phyloP scores from a whole-genome alignment of 2,888 invertebrate species.

The Eustalomyia histrio region DNA sequence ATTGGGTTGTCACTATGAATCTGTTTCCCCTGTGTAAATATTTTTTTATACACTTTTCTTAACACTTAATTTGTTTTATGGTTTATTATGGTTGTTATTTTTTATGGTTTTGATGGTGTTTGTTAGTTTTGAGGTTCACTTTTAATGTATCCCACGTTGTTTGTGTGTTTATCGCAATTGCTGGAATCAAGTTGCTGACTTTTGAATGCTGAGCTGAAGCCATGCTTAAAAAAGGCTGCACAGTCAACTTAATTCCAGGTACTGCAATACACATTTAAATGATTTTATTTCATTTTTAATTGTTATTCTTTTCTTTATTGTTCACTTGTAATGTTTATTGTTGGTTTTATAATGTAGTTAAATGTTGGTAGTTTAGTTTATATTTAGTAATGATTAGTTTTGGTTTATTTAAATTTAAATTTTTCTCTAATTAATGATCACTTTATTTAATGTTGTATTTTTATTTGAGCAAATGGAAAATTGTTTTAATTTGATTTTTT shows the following conservation, averaged over 20 bases:
- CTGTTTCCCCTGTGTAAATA: too few relatives aligned
- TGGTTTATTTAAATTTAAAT: not conserved
- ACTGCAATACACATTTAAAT: slow-evolving; percentile 75
- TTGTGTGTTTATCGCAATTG: slow-evolving; percentile 76
- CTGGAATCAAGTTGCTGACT: slow-evolving; percentile 80
- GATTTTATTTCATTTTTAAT: not conserved
- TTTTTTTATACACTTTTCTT: too few relatives aligned
- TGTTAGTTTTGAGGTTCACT: not conserved
- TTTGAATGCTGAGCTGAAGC: slow-evolving; percentile 75
- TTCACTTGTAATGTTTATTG: slow-evolving; percentile 29
- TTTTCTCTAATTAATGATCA: not conserved
- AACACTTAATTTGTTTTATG: too few relatives aligned
- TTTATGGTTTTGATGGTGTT: not conserved
- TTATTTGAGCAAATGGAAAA: not conserved
- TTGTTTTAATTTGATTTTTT: too few relatives aligned
- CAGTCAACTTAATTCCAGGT: slow-evolving; percentile 80
- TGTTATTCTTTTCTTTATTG: not conserved
- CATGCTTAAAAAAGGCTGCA: slow-evolving; percentile 77
- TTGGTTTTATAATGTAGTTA: slow-evolving; percentile 28
- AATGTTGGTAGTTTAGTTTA: slow-evolving; percentile 23
- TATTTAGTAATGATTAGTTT: not conserved
- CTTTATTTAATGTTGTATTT: not conserved
- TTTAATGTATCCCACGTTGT: slow-evolving; percentile 60
- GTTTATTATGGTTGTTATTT: slow-evolving; percentile 1
- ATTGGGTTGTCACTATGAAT: too few relatives aligned